A percentile compares a stretch with the other conserved stretches of the same genome.
These are phyloP conservation scores for Myodes glareolus DNA, from an alignment of 2,113 vertebrate genomes.

Conservation along the genomic window DNA sequence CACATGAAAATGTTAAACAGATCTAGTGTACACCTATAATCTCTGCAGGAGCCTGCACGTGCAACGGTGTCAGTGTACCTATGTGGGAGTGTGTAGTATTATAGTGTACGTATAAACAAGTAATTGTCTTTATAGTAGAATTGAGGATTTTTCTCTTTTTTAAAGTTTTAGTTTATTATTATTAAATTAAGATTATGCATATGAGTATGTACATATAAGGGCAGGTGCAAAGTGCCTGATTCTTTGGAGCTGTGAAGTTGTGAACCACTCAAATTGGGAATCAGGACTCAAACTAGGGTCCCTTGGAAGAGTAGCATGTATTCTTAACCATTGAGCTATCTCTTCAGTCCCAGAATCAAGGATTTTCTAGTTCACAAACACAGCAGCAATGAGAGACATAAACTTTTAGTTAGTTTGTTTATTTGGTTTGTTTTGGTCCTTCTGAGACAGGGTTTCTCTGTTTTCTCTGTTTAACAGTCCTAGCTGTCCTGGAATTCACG, in stretches of 20 bases:
- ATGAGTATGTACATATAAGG: neutral
- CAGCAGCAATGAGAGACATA: neutral
- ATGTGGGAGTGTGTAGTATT: neutral
- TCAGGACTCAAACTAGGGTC: neutral
- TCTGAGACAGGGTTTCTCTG: neutral
- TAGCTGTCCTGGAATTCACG: neutral
- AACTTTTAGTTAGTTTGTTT: no score
- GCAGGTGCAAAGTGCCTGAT: neutral
- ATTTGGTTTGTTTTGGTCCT: no score
- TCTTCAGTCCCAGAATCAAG: neutral
- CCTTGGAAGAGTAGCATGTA: neutral
- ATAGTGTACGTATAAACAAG: neutral
- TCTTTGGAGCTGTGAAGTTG: neutral
- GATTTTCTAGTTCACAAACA: slow-evolving; percentile 52
- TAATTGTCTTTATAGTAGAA: slow-evolving; percentile 45
- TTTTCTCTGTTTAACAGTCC: neutral
- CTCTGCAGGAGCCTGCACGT: neutral
- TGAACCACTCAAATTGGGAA: neutral
- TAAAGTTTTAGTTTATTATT: neutral
- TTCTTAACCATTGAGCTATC: neutral
- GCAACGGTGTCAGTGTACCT: neutral
- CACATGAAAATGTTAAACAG: slow-evolving; percentile 16
- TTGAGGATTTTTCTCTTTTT: neutral
- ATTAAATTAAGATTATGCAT: neutral
- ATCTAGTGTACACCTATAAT: neutral